Conservation (phyloP, 2,113 vertebrate species). For the Morone chrysops region DNA sequence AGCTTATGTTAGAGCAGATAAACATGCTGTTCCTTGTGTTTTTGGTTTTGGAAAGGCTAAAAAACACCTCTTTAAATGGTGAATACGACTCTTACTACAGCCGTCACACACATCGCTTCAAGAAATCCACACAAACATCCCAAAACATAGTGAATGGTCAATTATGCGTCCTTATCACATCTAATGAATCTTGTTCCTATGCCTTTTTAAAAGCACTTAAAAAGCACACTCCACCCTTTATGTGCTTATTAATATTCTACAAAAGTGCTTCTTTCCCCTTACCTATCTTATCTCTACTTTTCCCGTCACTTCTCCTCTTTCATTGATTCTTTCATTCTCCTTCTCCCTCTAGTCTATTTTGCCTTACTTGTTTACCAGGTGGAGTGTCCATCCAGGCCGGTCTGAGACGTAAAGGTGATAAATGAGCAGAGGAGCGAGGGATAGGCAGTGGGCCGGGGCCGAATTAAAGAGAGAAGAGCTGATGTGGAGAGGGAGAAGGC, state of each 20-base stretch:
- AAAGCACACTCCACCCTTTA: background rate
- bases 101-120: background rate
- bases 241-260: constrained; percentile 25
- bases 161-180: too few species aligned
- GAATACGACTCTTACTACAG: background rate
- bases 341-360: constrained; percentile 26
- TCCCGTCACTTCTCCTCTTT: constrained; percentile 2
- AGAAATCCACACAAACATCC: background rate
- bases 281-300: background rate
- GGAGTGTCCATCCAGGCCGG: constrained; percentile 29
- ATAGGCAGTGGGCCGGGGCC: constrained; percentile 5
- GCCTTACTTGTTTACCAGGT: constrained; percentile 46
- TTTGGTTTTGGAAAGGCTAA: background rate
- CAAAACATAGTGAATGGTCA: background rate
- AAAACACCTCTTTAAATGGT: background rate
- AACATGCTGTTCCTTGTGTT: background rate
- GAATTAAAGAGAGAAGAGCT: constrained; percentile 27
- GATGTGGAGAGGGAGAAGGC: constrained; percentile 39
- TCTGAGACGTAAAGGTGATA: constrained; percentile 46
- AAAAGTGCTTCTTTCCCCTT: constrained; percentile 9
- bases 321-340: constrained; percentile 14
- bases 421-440: constrained; percentile 48
- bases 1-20: background rate
- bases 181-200: too few species aligned
- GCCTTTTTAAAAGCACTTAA: background rate